These are phyloP conservation scores for Vanessa cardui DNA, from an alignment of 2,888 invertebrate genomes.

Conservation along the genomic window DNA sequence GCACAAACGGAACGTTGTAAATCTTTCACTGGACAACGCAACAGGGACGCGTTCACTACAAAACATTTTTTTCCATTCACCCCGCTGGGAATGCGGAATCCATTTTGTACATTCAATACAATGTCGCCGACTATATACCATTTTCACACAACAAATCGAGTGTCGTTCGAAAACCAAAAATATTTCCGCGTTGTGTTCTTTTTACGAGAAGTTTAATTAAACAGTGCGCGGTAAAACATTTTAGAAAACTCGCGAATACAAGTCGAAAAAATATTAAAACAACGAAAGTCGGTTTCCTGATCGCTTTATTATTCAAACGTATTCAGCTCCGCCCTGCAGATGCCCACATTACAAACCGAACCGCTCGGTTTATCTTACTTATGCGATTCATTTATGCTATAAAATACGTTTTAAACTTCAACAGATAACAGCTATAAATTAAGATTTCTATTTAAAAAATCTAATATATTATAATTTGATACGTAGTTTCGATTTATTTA, in stretches of 20 bases:
- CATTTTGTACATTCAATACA: constrained; percentile 70
- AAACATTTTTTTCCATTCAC: constrained; percentile 69
- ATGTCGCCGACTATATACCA: constrained; percentile 56
- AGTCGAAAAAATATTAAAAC: constrained; percentile 43
- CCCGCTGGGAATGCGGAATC: constrained; percentile 67
- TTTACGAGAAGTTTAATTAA: constrained; percentile 40
- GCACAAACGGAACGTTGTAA: constrained; percentile 74
- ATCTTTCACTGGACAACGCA: constrained; percentile 72
- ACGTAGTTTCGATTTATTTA: background rate
- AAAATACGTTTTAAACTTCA: constrained; percentile 32
- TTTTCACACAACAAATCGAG: constrained; percentile 51
- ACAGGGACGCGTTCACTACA: constrained; percentile 59
- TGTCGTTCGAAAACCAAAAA: constrained; percentile 28
- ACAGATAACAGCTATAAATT: background rate
- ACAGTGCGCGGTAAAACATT: constrained; percentile 38
- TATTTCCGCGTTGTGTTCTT: constrained; percentile 13
- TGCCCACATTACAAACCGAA: constrained; percentile 45
- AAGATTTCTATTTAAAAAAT: background rate
- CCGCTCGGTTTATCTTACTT: constrained; percentile 42
- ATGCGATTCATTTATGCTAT: constrained; percentile 35
- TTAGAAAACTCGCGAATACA: constrained; percentile 39
- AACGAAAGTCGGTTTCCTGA: constrained; percentile 46
- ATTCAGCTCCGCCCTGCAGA: constrained; percentile 42
- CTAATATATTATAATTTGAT: background rate
- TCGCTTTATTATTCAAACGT: constrained; percentile 51